Base-by-base conservation (phyloP, 2,113 vertebrate species). In the Ahaetulla prasina region DNA sequence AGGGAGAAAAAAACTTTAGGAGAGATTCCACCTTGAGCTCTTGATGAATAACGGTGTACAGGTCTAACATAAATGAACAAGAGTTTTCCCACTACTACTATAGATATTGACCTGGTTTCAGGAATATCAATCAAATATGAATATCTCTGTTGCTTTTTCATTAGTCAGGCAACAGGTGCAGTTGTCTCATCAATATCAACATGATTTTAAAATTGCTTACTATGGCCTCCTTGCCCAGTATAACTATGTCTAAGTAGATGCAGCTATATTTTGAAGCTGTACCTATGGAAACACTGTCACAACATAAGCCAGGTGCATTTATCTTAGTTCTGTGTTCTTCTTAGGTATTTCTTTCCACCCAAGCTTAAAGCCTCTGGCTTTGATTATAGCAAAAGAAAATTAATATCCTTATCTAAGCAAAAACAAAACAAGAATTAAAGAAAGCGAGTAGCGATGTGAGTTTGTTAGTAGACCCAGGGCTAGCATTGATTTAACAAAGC, bases 201-300 rank as follows among this genome's bases (percentile, higher is more conserved):
- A 52, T 86, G 49, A 43, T 92, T 80, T 52, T 57, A 18, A 90
- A 91, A 52, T 91, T 55, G 57, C 60, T 84, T 96, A n/a, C 2
- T 53, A n/a, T 55, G 10, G 16, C 27, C 43, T 86, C 11, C 85
- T 22, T 35, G 27, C 50, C 91, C 88, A 85, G 18, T 93, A 88
- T 93, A 27, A 89, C 10, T 9, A 27, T 54, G 80, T 94, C 86
- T 91, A 50, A 95, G 93, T 43, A 95, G 27, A 80, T 9, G 52
- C 8, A 88, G 86, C 49, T 93, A 35, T n/a, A 74, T 39, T 93
- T 93, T 35, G 39, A 95, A 91, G 53, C 35, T 22, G 85, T 93
- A 91, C 90, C 95, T 89, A 87, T 91, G 87, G 93, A 95, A 96
- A 96, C 74, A 23, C 3, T 90, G 89, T 74, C 80, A 94, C 35